Evolutionary conservation across 2,113 vertebrate species (phyloP), one percentile per base, ranked within the genome.

Genomic region (Mirounga angustirostris): DNA sequence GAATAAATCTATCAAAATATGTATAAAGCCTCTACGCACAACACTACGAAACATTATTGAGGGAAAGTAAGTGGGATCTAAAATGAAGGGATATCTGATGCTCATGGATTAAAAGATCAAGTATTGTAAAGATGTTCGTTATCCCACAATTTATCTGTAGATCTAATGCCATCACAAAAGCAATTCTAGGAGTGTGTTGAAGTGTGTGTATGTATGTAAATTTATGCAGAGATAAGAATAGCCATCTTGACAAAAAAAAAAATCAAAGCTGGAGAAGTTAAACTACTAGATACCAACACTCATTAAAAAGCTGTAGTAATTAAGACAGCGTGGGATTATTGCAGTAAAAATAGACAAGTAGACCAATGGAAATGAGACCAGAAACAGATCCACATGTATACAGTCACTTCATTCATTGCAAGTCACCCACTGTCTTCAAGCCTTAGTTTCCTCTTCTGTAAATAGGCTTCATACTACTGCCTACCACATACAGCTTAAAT

Each of bases 271-370:
- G 43, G 18, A 93, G 43, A 92, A 89, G 8, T 76, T 95, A 84
- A 88, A 59, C 26, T 63, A 46, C 30, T 69, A 82, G 11, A 81
- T 71, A 69, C 24, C 14, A 52, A 65, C 46, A 33, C 7, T 67
- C 63, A n/a, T 80, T 83, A 83, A 76, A 84, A 85, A 86, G 6
- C 90, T 82, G n/a, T 24, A 86, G 24, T 69, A 63, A 58, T 94
- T 73, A 80, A 79, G 46, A 92, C 61, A 80, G 9, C 12, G 0
- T 52, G 24, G 56, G 43, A 63, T 76, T 76, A n/a, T 61, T 85
- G 59, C 56, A 88, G 2, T 67, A 36, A 74, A 83, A 61, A 46
- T 58, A 91, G 65, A 71, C 1, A 91, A 74, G n/a, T 7, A 59
- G 80, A 93, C 40, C 15, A 5, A 9, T 15, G 76, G 10, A 56